Conservation (phyloP, 1,140 invertebrate genomes). For the Drosophila insularis region DNA sequence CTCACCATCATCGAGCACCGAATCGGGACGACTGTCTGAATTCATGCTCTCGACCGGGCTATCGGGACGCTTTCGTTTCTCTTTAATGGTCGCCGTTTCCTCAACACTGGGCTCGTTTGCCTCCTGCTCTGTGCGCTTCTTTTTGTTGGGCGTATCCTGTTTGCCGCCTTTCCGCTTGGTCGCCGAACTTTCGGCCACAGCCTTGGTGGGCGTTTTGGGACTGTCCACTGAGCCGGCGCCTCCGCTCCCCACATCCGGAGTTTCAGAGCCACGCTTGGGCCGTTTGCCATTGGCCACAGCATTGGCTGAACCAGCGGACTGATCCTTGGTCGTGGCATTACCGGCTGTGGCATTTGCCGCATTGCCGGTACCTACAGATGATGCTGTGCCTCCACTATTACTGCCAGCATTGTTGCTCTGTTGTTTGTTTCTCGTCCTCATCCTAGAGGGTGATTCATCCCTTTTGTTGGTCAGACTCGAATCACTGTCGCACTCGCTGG, state of each 20-base stretch:
- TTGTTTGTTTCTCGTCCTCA: constrained; percentile 93
- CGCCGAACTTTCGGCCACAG: constrained; percentile 83
- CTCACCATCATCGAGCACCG: constrained; percentile 90
- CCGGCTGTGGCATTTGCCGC: constrained; percentile 42
- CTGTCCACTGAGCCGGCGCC: constrained; percentile 77
- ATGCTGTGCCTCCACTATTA: constrained; percentile 44
- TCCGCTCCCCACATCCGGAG: constrained; percentile 84
- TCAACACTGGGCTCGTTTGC: constrained; percentile 34
- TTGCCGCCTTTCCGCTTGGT: constrained; percentile 87
- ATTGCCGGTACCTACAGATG: constrained; percentile 39
- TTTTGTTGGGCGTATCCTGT: constrained; percentile 87
- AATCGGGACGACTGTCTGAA: constrained; percentile 88
- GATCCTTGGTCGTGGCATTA: constrained; percentile 61
- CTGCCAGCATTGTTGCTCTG: constrained; percentile 60
- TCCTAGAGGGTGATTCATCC: constrained; percentile 91
- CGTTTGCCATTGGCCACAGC: constrained; percentile 85
- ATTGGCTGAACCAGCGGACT: constrained; percentile 79
- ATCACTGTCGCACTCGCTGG: constrained; percentile 96
- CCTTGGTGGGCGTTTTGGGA: constrained; percentile 85
- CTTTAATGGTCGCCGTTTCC: constrained; percentile 83
- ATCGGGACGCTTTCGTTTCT: constrained; percentile 87
- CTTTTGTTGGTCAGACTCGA: constrained; percentile 88
- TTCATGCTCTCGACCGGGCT: constrained; percentile 92
- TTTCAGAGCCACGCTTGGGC: constrained; percentile 89
- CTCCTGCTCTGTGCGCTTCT: constrained; percentile 85